Evolutionary conservation across 1,140 invertebrate species (phyloP), one percentile per base, ranked within the genome.

Genomic region (Sitobion miscanthi): DNA sequence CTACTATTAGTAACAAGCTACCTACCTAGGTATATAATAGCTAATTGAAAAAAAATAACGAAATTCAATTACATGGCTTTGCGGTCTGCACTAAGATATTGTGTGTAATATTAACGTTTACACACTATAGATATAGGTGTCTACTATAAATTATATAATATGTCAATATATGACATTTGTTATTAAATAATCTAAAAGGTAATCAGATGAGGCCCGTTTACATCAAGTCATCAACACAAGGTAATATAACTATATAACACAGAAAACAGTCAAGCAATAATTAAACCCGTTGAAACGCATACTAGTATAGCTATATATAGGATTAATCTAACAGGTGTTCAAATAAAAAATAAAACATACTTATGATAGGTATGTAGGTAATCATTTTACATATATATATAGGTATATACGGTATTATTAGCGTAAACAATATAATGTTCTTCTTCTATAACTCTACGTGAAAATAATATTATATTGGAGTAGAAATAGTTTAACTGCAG

Each of bases 201-300:
- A 77, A 77, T 77, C 3, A n/a, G 30, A 69, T 30, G 30, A 17
- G 30, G 14, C 14, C 5, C 17, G 14, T n/a, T 30, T 77, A n/a
- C 62, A 77, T 77, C 62, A 77, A 77, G 62, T 77, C n/a, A 77
- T 77, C 62, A 77, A 35, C 30, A 77, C 30, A 77, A 77, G n/a
- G 62, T 77, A 77, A 77, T 17, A 30, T 69, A 69, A 69, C 62
- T 77, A n/a, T 35, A 77, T 6, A 77, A n/a, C 30, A n/a, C 62
- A 17, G 14, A 5, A n/a, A n/a, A 77, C 14, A 77, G 11, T 77
- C 30, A 6, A 77, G n/a, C 62, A 77, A 77, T 77, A n/a, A 69
- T 62, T 69, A 69, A 77, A 77, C 62, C 62, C 62, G 62, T 77
- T 77, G 62, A 77, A 77, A 77, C n/a, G 62, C 20, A 77, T 77